These are phyloP conservation scores for Phenganax marumi DNA, from an alignment of 92 coral and sea anemone genomes.

Conservation along the genomic window DNA sequence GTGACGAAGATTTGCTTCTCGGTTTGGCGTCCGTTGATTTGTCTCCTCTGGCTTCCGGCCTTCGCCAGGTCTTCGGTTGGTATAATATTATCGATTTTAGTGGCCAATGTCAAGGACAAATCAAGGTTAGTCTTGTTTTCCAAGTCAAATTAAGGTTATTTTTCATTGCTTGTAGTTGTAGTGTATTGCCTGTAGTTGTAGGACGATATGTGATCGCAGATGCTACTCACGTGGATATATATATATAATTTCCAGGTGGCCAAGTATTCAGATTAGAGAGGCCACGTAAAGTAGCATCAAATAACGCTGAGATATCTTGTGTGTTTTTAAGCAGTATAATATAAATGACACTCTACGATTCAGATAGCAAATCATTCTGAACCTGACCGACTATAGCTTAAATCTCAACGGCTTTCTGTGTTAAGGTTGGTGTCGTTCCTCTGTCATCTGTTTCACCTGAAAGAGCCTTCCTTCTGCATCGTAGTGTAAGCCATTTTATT, in stretches of 20 bases:
- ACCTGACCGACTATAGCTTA: neutral
- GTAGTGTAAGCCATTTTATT: neutral
- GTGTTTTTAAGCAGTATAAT: too few species aligned
- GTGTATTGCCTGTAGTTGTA: too few species aligned
- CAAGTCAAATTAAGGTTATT: too few species aligned
- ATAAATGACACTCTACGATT: too few species aligned
- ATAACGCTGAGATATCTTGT: too few species aligned
- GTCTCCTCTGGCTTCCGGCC: conserved; percentile 83
- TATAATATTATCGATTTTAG: conserved; percentile 79
- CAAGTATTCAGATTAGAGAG: too few species aligned
- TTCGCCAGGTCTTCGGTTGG: conserved; percentile 91
- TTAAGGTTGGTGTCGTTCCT: conserved; percentile 85
- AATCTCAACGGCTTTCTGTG: neutral
- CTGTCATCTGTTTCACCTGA: conserved; percentile 78
- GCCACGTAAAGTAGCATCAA: too few species aligned
- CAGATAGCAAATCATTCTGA: too few species aligned
- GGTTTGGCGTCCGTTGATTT: conserved; percentile 84
- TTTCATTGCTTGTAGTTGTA: too few species aligned
- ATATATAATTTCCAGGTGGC: too few species aligned
- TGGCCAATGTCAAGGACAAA: conserved; percentile 92
- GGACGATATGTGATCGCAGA: too few species aligned
- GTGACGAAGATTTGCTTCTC: conserved; percentile 59
- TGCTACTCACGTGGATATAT: too few species aligned
- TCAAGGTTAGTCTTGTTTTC: conserved; percentile 59
- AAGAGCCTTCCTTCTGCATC: conserved; percentile 40